A percentile compares a stretch with the other conserved stretches of the same genome.
Evolutionary conservation across 2,888 invertebrate species (phyloP).

Genomic region (Morpho helenor): DNA sequence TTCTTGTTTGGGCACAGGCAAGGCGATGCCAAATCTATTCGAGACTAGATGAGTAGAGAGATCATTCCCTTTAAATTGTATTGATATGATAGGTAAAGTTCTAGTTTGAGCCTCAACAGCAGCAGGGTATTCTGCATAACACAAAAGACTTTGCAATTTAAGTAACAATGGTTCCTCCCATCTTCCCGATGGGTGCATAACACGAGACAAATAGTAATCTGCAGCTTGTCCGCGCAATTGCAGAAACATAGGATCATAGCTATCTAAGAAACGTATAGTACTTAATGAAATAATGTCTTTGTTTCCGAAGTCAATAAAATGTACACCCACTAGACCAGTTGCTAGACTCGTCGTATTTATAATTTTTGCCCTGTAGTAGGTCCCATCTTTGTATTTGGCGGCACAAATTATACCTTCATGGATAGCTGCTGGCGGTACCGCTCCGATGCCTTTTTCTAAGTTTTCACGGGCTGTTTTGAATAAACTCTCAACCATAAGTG

Average conservation of each 20-base stretch:
- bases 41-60: conserved; percentile 64
- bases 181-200: conserved; percentile 68
- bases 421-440: conserved; percentile 68
- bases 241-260: conserved; percentile 67
- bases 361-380: conserved; percentile 82
- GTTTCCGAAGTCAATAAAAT: conserved; percentile 85
- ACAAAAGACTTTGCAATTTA: conserved; percentile 61
- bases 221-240: conserved; percentile 78
- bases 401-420: conserved; percentile 80
- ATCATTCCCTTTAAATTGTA: conserved; percentile 71
- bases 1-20: conserved; percentile 71
- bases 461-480: conserved; percentile 57
- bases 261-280: conserved; percentile 79
- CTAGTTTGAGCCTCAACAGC: conserved; percentile 57
- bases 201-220: conserved; percentile 79
- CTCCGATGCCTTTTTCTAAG: conserved; percentile 63
- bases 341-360: conserved; percentile 62
- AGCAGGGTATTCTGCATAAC: conserved; percentile 60
- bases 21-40: conserved; percentile 63
- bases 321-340: conserved; percentile 80
- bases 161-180: conserved; percentile 74
- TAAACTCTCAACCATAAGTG: conserved; percentile 77
- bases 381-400: conserved; percentile 83
- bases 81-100: conserved; percentile 60
- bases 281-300: conserved; percentile 78